Evolutionary conservation across 2,888 invertebrate species (phyloP).

Genomic region (Idaea aversata): DNA sequence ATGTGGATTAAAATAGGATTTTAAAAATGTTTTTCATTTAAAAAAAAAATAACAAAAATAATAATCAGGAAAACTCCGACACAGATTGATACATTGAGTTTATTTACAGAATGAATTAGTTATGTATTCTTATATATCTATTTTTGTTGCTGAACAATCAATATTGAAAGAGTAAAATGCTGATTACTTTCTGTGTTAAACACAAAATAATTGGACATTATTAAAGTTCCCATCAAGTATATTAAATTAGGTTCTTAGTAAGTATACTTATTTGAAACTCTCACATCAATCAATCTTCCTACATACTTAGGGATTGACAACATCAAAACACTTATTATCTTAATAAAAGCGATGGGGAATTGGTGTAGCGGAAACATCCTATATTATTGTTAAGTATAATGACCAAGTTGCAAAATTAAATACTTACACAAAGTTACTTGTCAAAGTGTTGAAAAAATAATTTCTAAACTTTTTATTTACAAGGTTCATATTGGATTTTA

Average conservation of each 20-base stretch:
- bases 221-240: background rate
- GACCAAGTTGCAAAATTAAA: no score
- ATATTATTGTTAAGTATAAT: no score
- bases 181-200: constrained; percentile 10
- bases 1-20: constrained; percentile 22
- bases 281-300: constrained; percentile 19
- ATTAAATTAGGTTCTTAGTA: background rate
- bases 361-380: background rate
- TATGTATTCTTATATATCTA: constrained; percentile 24
- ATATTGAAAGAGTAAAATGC: constrained; percentile 21
- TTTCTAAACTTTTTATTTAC: no score
- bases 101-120: constrained; percentile 58
- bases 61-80: constrained; percentile 6
- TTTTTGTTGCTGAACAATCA: constrained; percentile 15
- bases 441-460: no score
- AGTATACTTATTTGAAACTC: background rate
- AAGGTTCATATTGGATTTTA: no score
- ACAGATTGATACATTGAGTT: constrained; percentile 40
- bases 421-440: no score
- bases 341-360: background rate
- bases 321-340: constrained; percentile 34
- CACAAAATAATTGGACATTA: background rate
- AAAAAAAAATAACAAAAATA: constrained; percentile 3
- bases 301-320: constrained; percentile 66
- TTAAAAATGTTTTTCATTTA: background rate